phyloP scores from a whole-genome alignment of 1,140 invertebrate species.

The Drosophila sproati region DNA sequence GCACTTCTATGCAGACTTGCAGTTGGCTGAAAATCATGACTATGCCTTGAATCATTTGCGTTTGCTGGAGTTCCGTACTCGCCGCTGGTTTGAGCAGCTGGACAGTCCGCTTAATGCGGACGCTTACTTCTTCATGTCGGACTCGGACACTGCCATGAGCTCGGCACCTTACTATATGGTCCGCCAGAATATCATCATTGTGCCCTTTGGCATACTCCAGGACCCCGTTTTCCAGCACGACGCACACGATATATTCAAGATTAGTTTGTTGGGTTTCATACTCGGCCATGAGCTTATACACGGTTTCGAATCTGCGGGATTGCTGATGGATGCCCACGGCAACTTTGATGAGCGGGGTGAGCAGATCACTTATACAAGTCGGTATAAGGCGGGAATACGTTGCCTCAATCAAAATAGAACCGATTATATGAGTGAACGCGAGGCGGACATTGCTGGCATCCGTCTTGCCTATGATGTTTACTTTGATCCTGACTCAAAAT shows the following conservation, averaged over 20 bases:
- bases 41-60: slow-evolving; percentile 55
- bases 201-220: slow-evolving; percentile 66
- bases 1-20: slow-evolving; percentile 44
- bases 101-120: background rate
- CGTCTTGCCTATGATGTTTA: slow-evolving; percentile 59
- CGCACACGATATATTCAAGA: slow-evolving; percentile 64
- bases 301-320: slow-evolving; percentile 48
- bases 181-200: slow-evolving; percentile 53
- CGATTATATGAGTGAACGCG: slow-evolving; percentile 54
- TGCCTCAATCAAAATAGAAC: slow-evolving; percentile 55
- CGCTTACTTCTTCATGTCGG: slow-evolving; percentile 40
- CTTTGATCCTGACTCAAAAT: slow-evolving; percentile 18
- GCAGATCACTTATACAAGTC: background rate
- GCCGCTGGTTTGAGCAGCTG: slow-evolving; percentile 32
- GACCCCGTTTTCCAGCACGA: slow-evolving; percentile 49
- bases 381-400: slow-evolving; percentile 19
- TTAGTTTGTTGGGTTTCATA: slow-evolving; percentile 68
- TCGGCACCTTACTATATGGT: slow-evolving; percentile 59
- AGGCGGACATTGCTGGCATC: slow-evolving; percentile 65
- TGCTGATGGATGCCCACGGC: slow-evolving; percentile 46
- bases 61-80: slow-evolving; percentile 42
- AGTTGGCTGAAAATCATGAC: slow-evolving; percentile 24
- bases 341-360: slow-evolving; percentile 17
- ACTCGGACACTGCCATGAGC: slow-evolving; percentile 35
- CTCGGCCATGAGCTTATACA: slow-evolving; percentile 71